Base-by-base conservation (phyloP, 2,888 invertebrate genomes). In the Polydesmus complanatus region DNA sequence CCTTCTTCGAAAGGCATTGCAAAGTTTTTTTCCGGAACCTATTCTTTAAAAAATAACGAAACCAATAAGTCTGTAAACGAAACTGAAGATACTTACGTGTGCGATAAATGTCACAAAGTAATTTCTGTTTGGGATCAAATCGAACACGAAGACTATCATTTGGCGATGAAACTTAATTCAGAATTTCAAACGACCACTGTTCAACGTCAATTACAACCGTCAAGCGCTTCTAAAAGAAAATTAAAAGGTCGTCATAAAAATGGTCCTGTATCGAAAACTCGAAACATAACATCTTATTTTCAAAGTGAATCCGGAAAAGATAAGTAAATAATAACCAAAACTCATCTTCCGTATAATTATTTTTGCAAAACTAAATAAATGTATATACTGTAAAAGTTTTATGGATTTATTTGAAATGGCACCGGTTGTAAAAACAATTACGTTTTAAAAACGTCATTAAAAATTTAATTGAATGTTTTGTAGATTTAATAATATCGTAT, bases 111-210 rank as follows among this genome's bases (percentile, higher is more conserved):
- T 73, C 77, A 80, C 26, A 79, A 81, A 70, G 75, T 72, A 63
- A 76, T 92, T 58, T 72, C 78, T 14, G 66, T 79, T 2, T 78
- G 79, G 63, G 84, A 84, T 63, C 77, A 84, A 67, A 72, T 78
- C 1, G 86, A 88, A 69, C 93, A 93, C 74, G 73, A 79, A 68
- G 93, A 94, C 75, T 91, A 83, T 72, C 94, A 94, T 73, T 79
- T 86, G 68, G 94, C 94, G 3, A 81, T 83, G 69, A 83, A 83
- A 69, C 72, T 94, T 58, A 88, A 83, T 67, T 75, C 79, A 66
- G 79, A 83, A 61, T 54, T 63, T 48, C 25, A 48, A n/a, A n/a
- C n/a, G n/a, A n/a, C n/a, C n/a, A n/a, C n/a, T n/a, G n/a, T n/a
- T n/a, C n/a, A n/a, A n/a, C n/a, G n/a, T n/a, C n/a, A n/a, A n/a